These are phyloP conservation scores for Drosophila anomalata DNA, from an alignment of 2,888 invertebrate species.

Conservation along the genomic window DNA sequence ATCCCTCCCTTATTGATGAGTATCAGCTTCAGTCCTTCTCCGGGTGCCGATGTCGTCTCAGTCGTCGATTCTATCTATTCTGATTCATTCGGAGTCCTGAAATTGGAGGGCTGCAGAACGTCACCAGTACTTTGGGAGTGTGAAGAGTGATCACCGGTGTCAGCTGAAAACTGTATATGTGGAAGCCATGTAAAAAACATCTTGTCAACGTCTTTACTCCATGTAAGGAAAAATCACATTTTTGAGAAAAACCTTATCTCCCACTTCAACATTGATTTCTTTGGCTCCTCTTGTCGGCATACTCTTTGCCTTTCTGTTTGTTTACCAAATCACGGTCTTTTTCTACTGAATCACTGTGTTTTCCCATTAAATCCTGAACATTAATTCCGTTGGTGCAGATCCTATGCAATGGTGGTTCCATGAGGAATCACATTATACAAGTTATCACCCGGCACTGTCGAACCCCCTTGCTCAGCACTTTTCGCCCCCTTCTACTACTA, in stretches of 20 bases:
- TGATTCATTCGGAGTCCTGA: not conserved
- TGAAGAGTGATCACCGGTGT: no score
- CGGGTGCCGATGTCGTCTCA: not conserved
- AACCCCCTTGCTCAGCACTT: no score
- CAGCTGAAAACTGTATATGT: no score
- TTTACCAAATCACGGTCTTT: not conserved
- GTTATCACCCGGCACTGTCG: no score
- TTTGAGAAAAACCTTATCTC: not conserved
- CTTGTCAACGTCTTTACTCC: no score
- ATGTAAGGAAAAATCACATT: no score
- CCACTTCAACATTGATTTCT: not conserved
- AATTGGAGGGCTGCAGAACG: slow-evolving; percentile 5
- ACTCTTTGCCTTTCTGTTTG: not conserved
- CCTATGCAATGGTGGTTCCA: no score
- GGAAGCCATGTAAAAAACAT: no score
- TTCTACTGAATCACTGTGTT: not conserved
- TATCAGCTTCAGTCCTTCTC: not conserved
- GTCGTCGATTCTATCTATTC: not conserved
- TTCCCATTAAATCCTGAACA: not conserved
- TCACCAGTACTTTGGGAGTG: not conserved
- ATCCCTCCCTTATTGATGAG: no score
- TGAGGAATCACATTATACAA: no score
- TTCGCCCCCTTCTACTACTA: no score
- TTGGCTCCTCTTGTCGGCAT: not conserved
- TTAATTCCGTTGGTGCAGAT: not conserved